These are phyloP conservation scores for Scaptomyza reducta DNA, from an alignment of 2,888 invertebrate genomes.

Conservation along the genomic window DNA sequence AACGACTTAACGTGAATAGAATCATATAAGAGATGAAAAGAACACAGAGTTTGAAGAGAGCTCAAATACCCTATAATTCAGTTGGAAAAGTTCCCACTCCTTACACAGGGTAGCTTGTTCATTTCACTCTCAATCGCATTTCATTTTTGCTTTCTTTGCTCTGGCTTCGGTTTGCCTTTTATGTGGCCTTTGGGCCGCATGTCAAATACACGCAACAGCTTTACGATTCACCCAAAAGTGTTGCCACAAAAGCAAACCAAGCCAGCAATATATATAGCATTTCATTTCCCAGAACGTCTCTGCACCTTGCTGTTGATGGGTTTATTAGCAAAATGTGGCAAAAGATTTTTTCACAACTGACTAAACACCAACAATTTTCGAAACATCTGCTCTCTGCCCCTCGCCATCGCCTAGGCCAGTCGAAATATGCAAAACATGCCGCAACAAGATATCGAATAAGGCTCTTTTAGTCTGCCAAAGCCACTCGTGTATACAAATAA, in stretches of 20 bases:
- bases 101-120: no score
- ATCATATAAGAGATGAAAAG: neutral
- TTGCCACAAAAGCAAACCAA: no score
- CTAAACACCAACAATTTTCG: conserved; percentile 37
- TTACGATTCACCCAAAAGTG: conserved; percentile 16
- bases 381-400: neutral
- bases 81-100: no score
- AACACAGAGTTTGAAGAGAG: neutral
- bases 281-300: neutral
- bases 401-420: neutral
- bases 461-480: conserved; percentile 28
- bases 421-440: conserved; percentile 44
- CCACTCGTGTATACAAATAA: conserved; percentile 63
- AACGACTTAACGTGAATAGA: neutral
- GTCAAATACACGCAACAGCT: conserved; percentile 21
- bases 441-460: conserved; percentile 23
- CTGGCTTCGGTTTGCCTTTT: neutral
- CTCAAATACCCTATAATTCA: no score
- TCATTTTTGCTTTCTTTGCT: no score
- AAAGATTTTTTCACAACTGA: conserved; percentile 27
- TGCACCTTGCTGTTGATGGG: conserved; percentile 28
- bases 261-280: conserved; percentile 4
- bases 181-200: conserved; percentile 4
- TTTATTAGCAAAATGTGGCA: conserved; percentile 47
- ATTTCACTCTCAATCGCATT: no score